phyloP scores from a whole-genome alignment of 2,888 invertebrate genomes.

The Sphaerophoria taeniata region DNA sequence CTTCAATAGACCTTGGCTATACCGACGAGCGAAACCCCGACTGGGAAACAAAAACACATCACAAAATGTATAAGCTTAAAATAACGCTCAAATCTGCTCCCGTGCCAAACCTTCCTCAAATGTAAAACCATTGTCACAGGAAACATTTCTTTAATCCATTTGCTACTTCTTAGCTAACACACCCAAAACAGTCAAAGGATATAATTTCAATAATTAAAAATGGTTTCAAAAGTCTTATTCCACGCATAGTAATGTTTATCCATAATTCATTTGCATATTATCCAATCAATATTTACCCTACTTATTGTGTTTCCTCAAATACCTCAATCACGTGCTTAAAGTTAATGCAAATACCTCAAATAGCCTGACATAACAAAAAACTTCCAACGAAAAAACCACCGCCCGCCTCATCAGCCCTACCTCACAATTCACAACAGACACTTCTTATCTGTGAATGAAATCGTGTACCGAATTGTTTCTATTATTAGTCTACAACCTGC shows the following conservation, averaged over 20 bases:
- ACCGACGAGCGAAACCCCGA: too few species aligned
- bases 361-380: conserved; percentile 38
- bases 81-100: too few species aligned
- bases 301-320: conserved; percentile 33
- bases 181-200: too few species aligned
- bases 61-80: too few species aligned
- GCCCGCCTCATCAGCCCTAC: not conserved
- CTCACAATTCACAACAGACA: too few species aligned
- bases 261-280: too few species aligned
- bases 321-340: conserved; percentile 47
- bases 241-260: conserved; percentile 3
- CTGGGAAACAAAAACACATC: too few species aligned
- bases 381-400: not conserved
- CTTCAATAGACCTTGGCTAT: too few species aligned
- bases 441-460: conserved; percentile 42
- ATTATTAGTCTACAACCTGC: conserved; percentile 39
- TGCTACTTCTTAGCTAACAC: too few species aligned
- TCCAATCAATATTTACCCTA: conserved; percentile 60
- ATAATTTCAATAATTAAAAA: conserved; percentile 11
- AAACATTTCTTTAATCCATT: too few species aligned
- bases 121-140: too few species aligned
- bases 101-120: too few species aligned
- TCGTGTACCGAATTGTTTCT: conserved; percentile 33
- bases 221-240: conserved; percentile 20
- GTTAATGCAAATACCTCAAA: not conserved